A percentile compares a stretch with the other conserved stretches of the same genome.
phyloP scores from a whole-genome alignment of 2,113 vertebrate species.

The Siniperca chuatsi region DNA sequence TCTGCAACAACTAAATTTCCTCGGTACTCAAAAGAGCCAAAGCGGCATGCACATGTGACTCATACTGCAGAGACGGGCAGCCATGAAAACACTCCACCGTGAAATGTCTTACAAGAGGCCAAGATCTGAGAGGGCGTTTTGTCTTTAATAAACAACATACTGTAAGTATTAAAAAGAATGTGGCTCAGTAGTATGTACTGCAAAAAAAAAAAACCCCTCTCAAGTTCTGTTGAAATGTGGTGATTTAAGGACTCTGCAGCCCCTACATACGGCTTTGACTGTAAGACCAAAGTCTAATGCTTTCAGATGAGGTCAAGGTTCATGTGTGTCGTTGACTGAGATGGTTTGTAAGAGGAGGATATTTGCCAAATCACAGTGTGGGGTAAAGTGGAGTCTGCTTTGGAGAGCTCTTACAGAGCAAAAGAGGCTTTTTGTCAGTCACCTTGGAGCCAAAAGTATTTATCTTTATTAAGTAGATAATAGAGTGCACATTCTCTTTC shows the following conservation, averaged over 20 bases:
- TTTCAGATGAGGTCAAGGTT: conserved; percentile 61
- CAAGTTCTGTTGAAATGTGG: conserved; percentile 45
- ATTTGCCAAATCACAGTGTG: conserved; percentile 50
- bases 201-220: conserved; percentile 17
- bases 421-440: conserved; percentile 14
- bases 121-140: conserved; percentile 53
- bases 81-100: conserved; percentile 68
- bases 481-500: neutral
- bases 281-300: conserved; percentile 30
- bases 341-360: conserved; percentile 24
- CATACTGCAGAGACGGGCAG: conserved; percentile 52
- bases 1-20: conserved; percentile 66
- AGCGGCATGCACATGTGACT: conserved; percentile 66
- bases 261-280: conserved; percentile 23
- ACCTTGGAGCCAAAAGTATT: conserved; percentile 30
- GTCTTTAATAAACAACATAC: conserved; percentile 67
- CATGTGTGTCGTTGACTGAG: conserved; percentile 36
- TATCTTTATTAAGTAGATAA: conserved; percentile 7
- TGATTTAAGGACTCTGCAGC: conserved; percentile 45
- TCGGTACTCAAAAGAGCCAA: conserved; percentile 53
- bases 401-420: conserved; percentile 35
- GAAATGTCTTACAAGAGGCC: conserved; percentile 74
- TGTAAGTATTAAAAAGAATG: conserved; percentile 57
- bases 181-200: conserved; percentile 1
- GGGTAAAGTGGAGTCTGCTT: conserved; percentile 44